Evolutionary conservation across 53 echinoderm and acorn worm genomes (phyloP), one percentile per base, ranked within the genome.

Genomic region (Temnopleurus reevesii): DNA sequence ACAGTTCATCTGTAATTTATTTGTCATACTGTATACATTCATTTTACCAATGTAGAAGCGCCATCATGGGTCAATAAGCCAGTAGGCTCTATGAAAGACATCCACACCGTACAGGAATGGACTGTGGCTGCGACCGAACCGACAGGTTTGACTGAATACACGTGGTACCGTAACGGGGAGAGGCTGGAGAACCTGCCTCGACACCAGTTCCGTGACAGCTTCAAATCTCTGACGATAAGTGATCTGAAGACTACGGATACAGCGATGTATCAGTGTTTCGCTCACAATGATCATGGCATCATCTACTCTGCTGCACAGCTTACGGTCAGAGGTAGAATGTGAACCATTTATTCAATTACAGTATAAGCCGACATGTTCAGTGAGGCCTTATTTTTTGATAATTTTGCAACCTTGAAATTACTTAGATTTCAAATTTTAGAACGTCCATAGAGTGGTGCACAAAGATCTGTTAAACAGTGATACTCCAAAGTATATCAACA

Each of bases 241-340:
- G 65, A 66, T 23, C 66, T 87, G 17, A 33, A 12, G 51, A 89
- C 84, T 9, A 81, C 60, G 3, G 95, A 97, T 58, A 93, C 94
- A 5, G 98, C 92, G 17, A 97, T 95, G 92, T 97, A 95, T 81
- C 98, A 97, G 93, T 97, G 98, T 55, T 80, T 90, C 25, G 98
- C 95, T 28, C 60, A 57, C 23, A 97, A 94, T 58, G 77, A 45
- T 1, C 63, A 84, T 24, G 95, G 98, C 13, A 18, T 46, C 0
- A 89, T 95, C 18, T 90, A 91, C 86, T 92, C 97, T 19, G 93
- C 95, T 18, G 94, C 86, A 8, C 98, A 97, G 77, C 89, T 95
- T 38, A 86, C 81, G 25, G 98, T 97, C 46, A 89, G 89, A 47
- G 95, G 98, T 97, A 83, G 81, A 71, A 51, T 8, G 53, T 10